phyloP scores from a whole-genome alignment of 2,888 invertebrate species.

The Eilema caniola region DNA sequence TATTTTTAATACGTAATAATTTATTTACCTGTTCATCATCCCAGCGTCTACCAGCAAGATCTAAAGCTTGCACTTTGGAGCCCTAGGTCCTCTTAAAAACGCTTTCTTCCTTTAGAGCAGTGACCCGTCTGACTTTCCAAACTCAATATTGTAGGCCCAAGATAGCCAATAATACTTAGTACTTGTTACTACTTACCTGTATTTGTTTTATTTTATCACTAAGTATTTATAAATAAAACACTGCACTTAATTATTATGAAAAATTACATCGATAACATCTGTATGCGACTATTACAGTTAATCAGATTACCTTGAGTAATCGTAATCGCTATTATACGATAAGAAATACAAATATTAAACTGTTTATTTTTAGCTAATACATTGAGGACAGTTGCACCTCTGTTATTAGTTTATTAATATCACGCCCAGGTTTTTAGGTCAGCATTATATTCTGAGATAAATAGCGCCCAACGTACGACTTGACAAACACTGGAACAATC shows the following conservation, averaged over 20 bases:
- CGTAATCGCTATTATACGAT: not conserved
- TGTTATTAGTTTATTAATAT: slow-evolving; percentile 4
- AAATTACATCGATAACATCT: not conserved
- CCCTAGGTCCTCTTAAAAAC: no score
- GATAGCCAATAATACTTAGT: no score
- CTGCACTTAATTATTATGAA: not conserved
- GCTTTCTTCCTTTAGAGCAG: no score
- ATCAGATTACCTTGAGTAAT: not conserved
- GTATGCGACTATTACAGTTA: not conserved
- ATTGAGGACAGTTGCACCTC: slow-evolving; percentile 1
- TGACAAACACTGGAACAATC: no score
- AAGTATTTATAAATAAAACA: not conserved
- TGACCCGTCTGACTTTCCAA: no score
- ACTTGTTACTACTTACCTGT: no score
- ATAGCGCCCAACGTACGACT: not conserved
- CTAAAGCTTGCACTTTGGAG: no score
- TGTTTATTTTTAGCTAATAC: not conserved
- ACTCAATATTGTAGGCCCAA: no score
- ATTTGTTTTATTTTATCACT: no score
- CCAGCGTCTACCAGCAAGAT: no score
- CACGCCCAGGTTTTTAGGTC: slow-evolving; percentile 2
- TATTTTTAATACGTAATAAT: no score
- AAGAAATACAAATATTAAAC: not conserved
- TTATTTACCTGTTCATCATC: no score
- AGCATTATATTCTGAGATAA: not conserved